phyloP scores from a whole-genome alignment of 2,113 vertebrate species.

The Climacteris rufus region DNA sequence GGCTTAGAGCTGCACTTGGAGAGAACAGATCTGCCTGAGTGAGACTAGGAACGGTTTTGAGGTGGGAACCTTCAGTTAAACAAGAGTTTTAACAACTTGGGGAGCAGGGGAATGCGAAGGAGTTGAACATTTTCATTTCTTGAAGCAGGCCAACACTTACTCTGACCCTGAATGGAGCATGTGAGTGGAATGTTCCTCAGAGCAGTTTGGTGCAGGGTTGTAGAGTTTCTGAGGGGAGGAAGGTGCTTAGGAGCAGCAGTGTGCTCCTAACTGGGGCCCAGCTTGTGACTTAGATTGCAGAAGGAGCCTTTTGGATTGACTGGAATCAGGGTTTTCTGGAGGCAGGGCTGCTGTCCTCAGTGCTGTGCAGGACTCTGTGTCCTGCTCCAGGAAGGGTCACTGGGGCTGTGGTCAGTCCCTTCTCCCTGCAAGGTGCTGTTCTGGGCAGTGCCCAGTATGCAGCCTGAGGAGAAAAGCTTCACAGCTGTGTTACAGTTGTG shows the following conservation, averaged over 20 bases:
- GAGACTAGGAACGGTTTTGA: not conserved
- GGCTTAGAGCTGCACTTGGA: not conserved
- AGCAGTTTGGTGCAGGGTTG: not conserved
- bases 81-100: not conserved
- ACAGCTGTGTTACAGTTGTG: rapidly evolving
- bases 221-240: not conserved
- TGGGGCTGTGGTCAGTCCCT: not conserved
- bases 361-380: not conserved
- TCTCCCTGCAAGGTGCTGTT: not conserved
- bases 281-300: not conserved
- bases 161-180: not conserved
- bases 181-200: not conserved
- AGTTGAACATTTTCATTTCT: not conserved
- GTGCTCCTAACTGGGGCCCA: not conserved
- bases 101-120: rapidly evolving
- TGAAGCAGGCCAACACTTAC: not conserved
- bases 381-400: not conserved
- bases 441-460: not conserved
- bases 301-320: not conserved
- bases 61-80: not conserved
- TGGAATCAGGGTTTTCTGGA: not conserved
- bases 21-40: not conserved
- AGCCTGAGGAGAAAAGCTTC: not conserved
- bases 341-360: not conserved
- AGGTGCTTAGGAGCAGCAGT: not conserved